Evolutionary conservation across 2,888 invertebrate species (phyloP), one percentile per base, ranked within the genome.

Genomic region (Danaus chrysippus): DNA sequence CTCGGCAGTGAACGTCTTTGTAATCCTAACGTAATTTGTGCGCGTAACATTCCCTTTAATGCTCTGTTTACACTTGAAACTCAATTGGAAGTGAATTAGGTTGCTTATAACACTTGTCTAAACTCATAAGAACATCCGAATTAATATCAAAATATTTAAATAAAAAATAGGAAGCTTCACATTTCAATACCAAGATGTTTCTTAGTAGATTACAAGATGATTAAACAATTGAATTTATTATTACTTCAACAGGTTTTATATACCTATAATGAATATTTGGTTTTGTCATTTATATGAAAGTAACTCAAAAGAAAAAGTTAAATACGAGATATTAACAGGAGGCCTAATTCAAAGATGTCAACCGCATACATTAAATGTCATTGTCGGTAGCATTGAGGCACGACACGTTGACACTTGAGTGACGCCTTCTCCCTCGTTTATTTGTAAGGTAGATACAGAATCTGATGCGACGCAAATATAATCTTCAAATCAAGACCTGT

Each of bases 401-500:
- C 71, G 71, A 73, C 77, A 71, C 70, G 73, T 72, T 81, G 88
- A 86, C 86, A 85, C 81, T 81, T 87, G 84, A 87, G 83, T 85
- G 86, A 86, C 84, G 17, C 49, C 46, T 11, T 49, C 49, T 85
- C 73, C 72, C 80, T 83, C 81, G 82, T 87, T 89, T 89, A 88
- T 89, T 86, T 83, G 83, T 82, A 81, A 84, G 82, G 75, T 77
- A 82, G 81, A 80, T 80, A 78, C 75, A 76, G 76, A 69, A 68
- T 68, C 13, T n/a, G 12, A 46, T n/a, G n/a, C n/a, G 46, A 73
- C 70, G 75, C 75, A 73, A 80, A 77, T 79, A 73, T 79, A 76
- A 75, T 74, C 74, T 71, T 61, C 69, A 68, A 74, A 76, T 73
- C 78, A 76, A 75, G 76, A 52, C 17, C 13, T 43, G 41, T 42